Evolutionary conservation across 1,140 invertebrate genomes (phyloP), one percentile per base, ranked within the genome.

Genomic region (Cotesia vestalis): DNA sequence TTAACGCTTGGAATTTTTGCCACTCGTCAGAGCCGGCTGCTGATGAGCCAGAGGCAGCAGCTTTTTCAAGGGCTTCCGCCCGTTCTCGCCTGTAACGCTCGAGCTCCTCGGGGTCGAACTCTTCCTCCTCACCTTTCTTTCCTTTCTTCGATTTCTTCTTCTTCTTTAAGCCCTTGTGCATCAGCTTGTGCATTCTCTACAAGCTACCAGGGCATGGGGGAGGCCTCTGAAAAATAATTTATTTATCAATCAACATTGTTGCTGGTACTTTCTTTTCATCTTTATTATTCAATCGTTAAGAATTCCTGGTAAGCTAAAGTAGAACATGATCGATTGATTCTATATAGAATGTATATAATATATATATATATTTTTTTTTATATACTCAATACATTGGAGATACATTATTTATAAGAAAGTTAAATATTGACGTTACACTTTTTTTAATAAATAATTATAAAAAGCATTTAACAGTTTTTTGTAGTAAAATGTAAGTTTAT

Each of bases 101-200:
- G 85, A 96, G 89, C 86, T 95, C 94, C 83, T 94, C 94, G 82
- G 93, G 92, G 78, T 94, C 93, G 83, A 96, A 96, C 82, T 94
- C 90, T 82, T 95, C 93, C 79, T 95, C 93, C 80, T 95, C 93
- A 82, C 91, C 91, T 71, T 91, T 90, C 86, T 94, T 95, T 61
- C 92, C 94, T 89, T 95, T 95, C 91, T 95, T 95, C 82, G 91
- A 91, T 89, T 95, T 95, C 91, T 95, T 95, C 89, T 94, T 94
- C 89, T 94, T 94, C 90, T 95, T 95, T 87, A 95, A 89, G 78
- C 94, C 94, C 90, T 95, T 95, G 88, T 93, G 92, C 66, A 67
- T 67, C 94, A 96, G 89, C 90, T 95, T 96, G 93, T 94, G 94
- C 94, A 96, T 96, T 94, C 94, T 95, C 94, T 91, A 92, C 80